Base-by-base conservation (phyloP, 2,797 vertebrate species). In the Gallirallus australis region DNA sequence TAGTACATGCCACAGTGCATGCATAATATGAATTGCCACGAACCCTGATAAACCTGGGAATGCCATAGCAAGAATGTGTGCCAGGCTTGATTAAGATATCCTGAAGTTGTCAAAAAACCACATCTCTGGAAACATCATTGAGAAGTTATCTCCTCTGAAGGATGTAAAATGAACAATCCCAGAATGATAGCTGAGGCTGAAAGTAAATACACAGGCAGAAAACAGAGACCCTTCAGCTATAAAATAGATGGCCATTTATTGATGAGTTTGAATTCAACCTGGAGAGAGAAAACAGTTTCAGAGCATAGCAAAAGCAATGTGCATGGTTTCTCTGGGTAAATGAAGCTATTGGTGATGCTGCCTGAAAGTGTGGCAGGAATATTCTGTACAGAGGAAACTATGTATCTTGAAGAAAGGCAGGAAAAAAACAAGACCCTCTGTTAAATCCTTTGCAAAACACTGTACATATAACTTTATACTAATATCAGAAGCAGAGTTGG, bases 21-120 rank as follows among this genome's bases (percentile, higher is more conserved):
- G 12, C 4, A 48, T 72, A 69, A 47, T 24, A 56, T 12, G 31
- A 91, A 53, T 90, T 77, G 13, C 17, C 17, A 61, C 40, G 63
- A 89, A 61, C 52, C 6, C 7, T 65, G 17, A 73, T n/a, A 84
- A 89, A 86, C 31, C 7, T 30, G 14, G 37, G 48, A 86, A 91
- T 0, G 0, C 6, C 30, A 35, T 4, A 56, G 40, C 18, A 63
- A 80, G n/a, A 52, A 31, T 28, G 9, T 45, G 15, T 53, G 7
- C 17, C 60, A 86, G 15, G 24, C 42, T 53, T 11, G 52, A n/a
- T 42, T 88, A 72, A 80, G 86, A 65, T 35, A 7, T 70, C 33
- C 31, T 80, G 37, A 90, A 35, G 3, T 27, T 61, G 15, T 77
- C 64, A 83, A 60, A 63, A 92, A 92, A 56, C 4, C 10, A 47